phyloP scores from a whole-genome alignment of 2,888 invertebrate species.

The Octodonta nipae region DNA sequence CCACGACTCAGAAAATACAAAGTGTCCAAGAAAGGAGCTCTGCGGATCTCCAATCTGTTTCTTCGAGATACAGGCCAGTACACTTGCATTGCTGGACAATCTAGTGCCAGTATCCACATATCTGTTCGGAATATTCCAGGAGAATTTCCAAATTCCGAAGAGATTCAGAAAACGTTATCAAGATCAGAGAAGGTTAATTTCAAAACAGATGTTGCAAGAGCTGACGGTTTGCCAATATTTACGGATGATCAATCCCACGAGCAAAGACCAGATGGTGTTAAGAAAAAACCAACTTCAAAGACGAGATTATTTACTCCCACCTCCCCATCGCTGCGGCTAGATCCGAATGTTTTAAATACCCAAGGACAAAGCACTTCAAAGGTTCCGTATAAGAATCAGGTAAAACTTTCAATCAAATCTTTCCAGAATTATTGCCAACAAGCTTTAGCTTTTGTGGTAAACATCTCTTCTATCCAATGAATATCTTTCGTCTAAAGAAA shows the following conservation, averaged over 20 bases:
- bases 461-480: too few relatives aligned
- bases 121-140: constrained; percentile 67
- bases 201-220: constrained; percentile 31
- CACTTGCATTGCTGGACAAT: constrained; percentile 72
- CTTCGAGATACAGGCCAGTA: constrained; percentile 74
- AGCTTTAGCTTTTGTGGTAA: too few relatives aligned
- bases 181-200: constrained; percentile 26
- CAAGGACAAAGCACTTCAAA: constrained; percentile 25
- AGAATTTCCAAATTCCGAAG: constrained; percentile 68
- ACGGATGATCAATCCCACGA: constrained; percentile 55
- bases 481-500: too few relatives aligned
- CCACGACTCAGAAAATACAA: constrained; percentile 70
- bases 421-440: too few relatives aligned
- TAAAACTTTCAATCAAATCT: too few relatives aligned
- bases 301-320: constrained; percentile 29
- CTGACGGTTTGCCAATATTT: constrained; percentile 29
- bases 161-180: constrained; percentile 40
- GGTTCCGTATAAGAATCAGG: constrained; percentile 7
- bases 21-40: constrained; percentile 80
- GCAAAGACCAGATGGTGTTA: constrained; percentile 40
- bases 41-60: constrained; percentile 69
- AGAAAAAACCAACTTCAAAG: constrained; percentile 21
- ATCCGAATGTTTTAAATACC: constrained; percentile 22
- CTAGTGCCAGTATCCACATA: constrained; percentile 66
- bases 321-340: constrained; percentile 22